Conservation (phyloP, 2,113 vertebrate genomes). For the Hippocampus abdominalis region DNA sequence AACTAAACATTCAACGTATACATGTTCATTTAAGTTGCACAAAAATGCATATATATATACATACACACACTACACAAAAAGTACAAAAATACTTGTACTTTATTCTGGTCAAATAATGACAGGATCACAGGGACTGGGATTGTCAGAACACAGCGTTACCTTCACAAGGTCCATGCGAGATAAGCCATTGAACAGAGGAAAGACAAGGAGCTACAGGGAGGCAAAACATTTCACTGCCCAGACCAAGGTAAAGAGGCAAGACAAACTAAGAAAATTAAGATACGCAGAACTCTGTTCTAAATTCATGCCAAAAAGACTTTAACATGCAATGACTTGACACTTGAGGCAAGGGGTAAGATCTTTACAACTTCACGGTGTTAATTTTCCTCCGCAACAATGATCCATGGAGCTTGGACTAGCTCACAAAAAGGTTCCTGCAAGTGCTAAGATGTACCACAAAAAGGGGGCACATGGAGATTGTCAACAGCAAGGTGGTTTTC, state of each 20-base stretch:
- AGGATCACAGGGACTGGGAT: constrained; percentile 57
- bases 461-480: constrained; percentile 59
- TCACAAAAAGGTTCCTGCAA: constrained; percentile 35
- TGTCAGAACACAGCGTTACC: constrained; percentile 63
- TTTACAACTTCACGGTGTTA: constrained; percentile 47
- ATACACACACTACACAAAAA: constrained; percentile 69
- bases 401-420: constrained; percentile 36
- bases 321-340: constrained; percentile 70
- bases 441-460: constrained; percentile 66
- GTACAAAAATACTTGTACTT: constrained; percentile 65
- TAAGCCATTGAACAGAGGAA: constrained; percentile 68
- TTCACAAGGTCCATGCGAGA: constrained; percentile 70
- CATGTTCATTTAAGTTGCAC: constrained; percentile 71
- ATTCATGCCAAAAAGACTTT: constrained; percentile 70
- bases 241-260: constrained; percentile 57
- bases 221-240: constrained; percentile 60
- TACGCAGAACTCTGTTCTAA: constrained; percentile 69
- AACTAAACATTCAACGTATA: constrained; percentile 73
- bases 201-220: constrained; percentile 63
- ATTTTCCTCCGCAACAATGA: constrained; percentile 44
- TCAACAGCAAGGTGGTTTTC: constrained; percentile 62
- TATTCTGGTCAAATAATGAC: constrained; percentile 67
- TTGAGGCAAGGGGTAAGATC: constrained; percentile 45
- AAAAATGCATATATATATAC: constrained; percentile 65
- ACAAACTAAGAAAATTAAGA: constrained; percentile 61